Conservation (phyloP, 2,113 vertebrate species). For the Brienomyrus longianalis region DNA sequence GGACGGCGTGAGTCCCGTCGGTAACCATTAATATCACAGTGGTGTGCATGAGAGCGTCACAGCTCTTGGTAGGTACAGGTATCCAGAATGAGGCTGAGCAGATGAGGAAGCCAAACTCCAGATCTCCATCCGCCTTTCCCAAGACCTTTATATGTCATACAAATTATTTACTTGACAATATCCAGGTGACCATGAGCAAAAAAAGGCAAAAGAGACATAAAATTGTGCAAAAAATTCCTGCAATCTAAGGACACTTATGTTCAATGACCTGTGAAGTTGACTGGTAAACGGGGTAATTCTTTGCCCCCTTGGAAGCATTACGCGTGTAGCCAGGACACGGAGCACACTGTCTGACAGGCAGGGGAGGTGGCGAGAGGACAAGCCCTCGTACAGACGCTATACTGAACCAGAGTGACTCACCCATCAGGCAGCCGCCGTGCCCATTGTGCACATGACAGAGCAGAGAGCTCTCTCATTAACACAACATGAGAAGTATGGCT, state of each 20-base stretch:
- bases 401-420: slow-evolving; percentile 16
- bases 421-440: neutral
- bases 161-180: neutral
- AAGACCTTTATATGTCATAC: neutral
- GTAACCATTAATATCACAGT: slow-evolving; percentile 7
- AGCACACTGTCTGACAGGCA: neutral
- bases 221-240: neutral
- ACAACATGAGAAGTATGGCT: neutral
- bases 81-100: neutral
- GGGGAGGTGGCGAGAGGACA: slow-evolving; percentile 15
- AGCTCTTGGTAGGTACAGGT: neutral
- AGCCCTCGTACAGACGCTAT: slow-evolving; percentile 26
- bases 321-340: neutral
- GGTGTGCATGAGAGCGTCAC: neutral
- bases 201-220: neutral
- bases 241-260: slow-evolving; percentile 21
- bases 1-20: neutral
- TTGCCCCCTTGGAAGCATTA: neutral
- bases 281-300: neutral
- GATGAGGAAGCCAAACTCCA: neutral
- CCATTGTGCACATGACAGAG: neutral
- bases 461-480: neutral
- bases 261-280: slow-evolving; percentile 3
- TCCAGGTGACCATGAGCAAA: neutral
- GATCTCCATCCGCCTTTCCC: neutral